These are phyloP conservation scores for Pseudomyrmex sp. DNA, from an alignment of 1,140 invertebrate genomes.

Conservation along the genomic window DNA sequence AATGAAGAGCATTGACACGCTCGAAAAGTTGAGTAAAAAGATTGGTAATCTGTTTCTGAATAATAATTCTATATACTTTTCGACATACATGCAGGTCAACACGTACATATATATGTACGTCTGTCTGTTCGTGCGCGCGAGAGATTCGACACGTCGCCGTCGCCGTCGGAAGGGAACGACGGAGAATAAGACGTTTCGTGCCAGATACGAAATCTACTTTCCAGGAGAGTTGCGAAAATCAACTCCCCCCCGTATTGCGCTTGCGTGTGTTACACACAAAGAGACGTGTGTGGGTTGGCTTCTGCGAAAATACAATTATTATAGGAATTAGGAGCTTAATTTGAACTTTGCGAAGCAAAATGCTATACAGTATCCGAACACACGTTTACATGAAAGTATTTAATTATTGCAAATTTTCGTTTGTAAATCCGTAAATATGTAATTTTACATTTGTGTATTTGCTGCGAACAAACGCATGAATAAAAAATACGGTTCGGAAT, in stretches of 20 bases:
- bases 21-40: conserved; percentile 2
- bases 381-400: background rate
- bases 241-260: background rate
- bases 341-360: background rate
- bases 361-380: background rate
- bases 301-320: conserved; percentile 5
- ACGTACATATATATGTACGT: too few species aligned
- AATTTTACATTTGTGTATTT: background rate
- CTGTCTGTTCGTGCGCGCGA: background rate
- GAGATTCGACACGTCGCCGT: background rate
- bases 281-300: background rate
- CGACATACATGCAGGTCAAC: background rate
- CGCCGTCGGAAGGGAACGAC: background rate
- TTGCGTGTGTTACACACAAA: background rate
- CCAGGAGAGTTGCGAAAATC: conserved; percentile 14
- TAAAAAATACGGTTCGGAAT: too few species aligned
- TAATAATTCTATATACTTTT: background rate
- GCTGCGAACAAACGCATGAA: too few species aligned
- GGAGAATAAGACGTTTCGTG: background rate
- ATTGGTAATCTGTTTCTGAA: background rate
- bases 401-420: background rate
- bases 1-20: background rate
- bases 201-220: background rate
- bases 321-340: background rate
- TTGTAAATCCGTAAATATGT: background rate